Evolutionary conservation across 2,797 vertebrate genomes (phyloP).

Genomic region (Tenualosa ilisha): DNA sequence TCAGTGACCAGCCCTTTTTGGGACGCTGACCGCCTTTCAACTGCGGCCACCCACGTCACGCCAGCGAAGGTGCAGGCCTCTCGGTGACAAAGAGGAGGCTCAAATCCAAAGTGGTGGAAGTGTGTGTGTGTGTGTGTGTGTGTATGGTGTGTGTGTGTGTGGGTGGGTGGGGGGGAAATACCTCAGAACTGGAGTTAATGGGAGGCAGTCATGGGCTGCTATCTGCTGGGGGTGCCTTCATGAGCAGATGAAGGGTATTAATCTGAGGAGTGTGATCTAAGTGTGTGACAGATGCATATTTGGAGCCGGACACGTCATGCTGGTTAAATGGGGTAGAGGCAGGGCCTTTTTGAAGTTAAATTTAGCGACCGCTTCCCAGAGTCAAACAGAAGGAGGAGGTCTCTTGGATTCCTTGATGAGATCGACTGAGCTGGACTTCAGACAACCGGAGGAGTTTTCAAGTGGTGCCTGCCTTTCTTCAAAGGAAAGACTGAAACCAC

Average conservation of each 20-base stretch:
- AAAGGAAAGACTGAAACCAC: conserved; percentile 51
- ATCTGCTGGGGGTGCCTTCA: conserved; percentile 58
- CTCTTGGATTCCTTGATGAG: conserved; percentile 61
- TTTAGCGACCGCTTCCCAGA: conserved; percentile 71
- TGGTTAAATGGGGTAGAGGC: conserved; percentile 51
- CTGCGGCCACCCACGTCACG: conserved; percentile 73
- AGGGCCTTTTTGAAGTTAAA: conserved; percentile 68
- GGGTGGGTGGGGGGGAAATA: conserved; percentile 50
- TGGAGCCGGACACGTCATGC: conserved; percentile 65
- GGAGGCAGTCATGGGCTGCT: conserved; percentile 54
- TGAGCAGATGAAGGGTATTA: conserved; percentile 64
- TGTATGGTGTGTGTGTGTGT: conserved; percentile 8
- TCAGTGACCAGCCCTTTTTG: conserved; percentile 62
- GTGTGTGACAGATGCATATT: conserved; percentile 61
- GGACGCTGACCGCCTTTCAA: conserved; percentile 63
- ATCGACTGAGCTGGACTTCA: conserved; percentile 66
- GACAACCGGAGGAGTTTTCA: conserved; percentile 66
- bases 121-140: conserved; percentile 18
- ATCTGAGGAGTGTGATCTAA: conserved; percentile 42
- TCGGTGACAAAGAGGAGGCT: conserved; percentile 65
- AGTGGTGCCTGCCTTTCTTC: conserved; percentile 68
- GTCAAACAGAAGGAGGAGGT: conserved; percentile 65
- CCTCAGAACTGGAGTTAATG: neutral
- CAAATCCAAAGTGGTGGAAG: conserved; percentile 40
- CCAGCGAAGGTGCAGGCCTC: conserved; percentile 66